These are phyloP conservation scores for Galemys pyrenaicus DNA, from an alignment of 2,113 vertebrate species.

Conservation along the genomic window DNA sequence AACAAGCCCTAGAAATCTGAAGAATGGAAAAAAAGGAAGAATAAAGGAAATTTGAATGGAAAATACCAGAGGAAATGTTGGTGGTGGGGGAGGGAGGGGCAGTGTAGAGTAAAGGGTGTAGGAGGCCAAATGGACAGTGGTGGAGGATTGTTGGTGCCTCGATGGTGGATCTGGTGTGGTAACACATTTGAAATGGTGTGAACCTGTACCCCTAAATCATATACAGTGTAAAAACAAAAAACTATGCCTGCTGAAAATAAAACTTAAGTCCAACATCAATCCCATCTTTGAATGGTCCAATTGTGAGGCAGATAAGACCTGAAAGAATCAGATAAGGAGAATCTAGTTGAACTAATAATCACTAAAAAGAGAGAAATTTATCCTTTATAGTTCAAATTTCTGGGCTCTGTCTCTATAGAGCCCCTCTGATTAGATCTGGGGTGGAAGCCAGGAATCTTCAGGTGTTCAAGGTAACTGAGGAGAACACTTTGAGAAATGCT, in stretches of 20 bases:
- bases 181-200: no score
- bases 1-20: no score
- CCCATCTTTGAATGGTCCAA: background rate
- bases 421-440: background rate
- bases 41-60: no score
- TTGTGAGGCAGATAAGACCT: background rate
- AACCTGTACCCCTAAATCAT: no score
- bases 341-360: background rate
- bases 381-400: constrained; percentile 8
- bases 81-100: no score
- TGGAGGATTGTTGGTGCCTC: no score
- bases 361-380: background rate
- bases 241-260: background rate
- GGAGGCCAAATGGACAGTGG: no score
- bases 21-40: no score
- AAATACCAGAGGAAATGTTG: no score
- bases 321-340: background rate
- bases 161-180: no score
- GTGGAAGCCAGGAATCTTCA: background rate
- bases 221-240: no score
- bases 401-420: background rate
- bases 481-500: background rate
- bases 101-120: no score
- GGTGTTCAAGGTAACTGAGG: background rate
- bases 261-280: background rate